A percentile compares a stretch with the other conserved stretches of the same genome.
phyloP scores from a whole-genome alignment of 2,113 vertebrate species.

The Pedionomus torquatus region DNA sequence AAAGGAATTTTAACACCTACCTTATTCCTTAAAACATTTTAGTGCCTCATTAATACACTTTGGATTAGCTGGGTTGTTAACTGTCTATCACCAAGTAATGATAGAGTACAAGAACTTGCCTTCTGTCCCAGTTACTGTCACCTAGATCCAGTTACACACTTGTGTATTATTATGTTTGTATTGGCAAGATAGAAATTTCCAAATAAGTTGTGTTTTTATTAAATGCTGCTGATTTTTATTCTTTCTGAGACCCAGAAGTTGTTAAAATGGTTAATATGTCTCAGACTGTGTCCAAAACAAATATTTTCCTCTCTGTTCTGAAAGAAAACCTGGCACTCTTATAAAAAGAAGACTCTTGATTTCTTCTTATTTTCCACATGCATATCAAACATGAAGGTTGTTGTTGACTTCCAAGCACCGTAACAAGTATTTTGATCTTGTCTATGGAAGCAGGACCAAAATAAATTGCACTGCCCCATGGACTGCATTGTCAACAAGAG shows the following conservation, averaged over 20 bases:
- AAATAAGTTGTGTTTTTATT: background rate
- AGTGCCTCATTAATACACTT: conserved; percentile 62
- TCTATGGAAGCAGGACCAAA: background rate
- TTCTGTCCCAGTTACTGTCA: background rate
- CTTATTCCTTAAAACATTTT: conserved; percentile 59
- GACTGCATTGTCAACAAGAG: background rate
- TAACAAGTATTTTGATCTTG: background rate
- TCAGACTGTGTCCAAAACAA: background rate
- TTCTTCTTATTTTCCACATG: background rate
- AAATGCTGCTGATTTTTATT: background rate
- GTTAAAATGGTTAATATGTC: background rate
- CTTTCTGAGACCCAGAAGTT: background rate
- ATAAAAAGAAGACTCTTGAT: background rate
- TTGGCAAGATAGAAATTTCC: background rate
- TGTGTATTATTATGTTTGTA: background rate
- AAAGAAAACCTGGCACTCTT: background rate
- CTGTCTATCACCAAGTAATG: conserved; percentile 22
- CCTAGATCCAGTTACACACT: background rate
- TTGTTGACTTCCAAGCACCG: background rate
- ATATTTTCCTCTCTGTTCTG: background rate
- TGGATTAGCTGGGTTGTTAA: conserved; percentile 35
- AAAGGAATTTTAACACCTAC: conserved; percentile 51
- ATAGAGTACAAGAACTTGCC: conserved; percentile 24
- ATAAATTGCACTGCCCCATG: background rate
- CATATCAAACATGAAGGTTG: background rate